phyloP scores from a whole-genome alignment of 2,113 vertebrate genomes.

The Melanerpes aurifrons region DNA sequence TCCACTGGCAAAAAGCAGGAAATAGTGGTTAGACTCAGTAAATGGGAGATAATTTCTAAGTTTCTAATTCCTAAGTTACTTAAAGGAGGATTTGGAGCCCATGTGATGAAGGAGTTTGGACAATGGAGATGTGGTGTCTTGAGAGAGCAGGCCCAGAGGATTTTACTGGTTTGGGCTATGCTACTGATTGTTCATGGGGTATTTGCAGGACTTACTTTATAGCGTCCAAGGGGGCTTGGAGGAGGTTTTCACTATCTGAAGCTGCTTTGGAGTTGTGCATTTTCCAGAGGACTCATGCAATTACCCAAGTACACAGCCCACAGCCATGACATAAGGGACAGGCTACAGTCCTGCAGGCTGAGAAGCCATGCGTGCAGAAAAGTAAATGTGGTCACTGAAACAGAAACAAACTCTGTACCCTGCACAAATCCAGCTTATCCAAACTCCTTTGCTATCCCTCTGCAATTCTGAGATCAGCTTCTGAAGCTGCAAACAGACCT shows the following conservation, averaged over 20 bases:
- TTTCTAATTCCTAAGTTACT: conserved; percentile 49
- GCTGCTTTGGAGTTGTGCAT: not conserved
- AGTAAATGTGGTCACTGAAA: not conserved
- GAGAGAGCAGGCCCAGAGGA: conserved; percentile 11
- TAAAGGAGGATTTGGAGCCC: conserved; percentile 48
- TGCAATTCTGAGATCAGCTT: not conserved
- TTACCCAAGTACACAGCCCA: not conserved
- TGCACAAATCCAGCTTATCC: not conserved
- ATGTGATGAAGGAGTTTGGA: conserved; percentile 34
- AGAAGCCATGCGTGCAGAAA: not conserved
- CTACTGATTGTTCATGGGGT: not conserved
- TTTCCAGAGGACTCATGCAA: not conserved
- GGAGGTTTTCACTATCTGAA: conserved; percentile 5
- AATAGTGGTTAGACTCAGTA: not conserved
- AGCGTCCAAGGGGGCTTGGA: not conserved
- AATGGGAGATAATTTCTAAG: conserved; percentile 38
- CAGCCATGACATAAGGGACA: not conserved
- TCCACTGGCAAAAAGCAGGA: not conserved
- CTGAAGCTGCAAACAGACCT: not conserved
- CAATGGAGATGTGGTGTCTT: not conserved
- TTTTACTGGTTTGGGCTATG: conserved; percentile 25
- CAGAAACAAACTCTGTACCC: not conserved
- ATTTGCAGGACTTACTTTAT: not conserved
- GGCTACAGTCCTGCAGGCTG: not conserved
- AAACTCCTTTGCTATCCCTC: not conserved